Evolutionary conservation across 1,140 invertebrate genomes (phyloP), one percentile per base, ranked within the genome.

Genomic region (Monochamus saltuarius): DNA sequence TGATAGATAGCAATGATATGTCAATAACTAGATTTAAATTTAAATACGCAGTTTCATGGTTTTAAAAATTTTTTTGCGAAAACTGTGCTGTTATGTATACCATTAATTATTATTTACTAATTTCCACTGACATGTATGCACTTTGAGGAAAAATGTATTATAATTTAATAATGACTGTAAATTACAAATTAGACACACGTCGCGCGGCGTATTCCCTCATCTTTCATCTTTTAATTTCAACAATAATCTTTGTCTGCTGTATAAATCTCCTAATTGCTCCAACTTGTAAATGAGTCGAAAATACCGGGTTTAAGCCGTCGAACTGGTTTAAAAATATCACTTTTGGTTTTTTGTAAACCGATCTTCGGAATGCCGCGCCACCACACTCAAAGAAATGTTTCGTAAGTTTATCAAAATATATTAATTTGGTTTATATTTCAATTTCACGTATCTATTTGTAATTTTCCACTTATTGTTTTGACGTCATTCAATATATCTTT

Each of bases 251-350:
- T 19, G 13, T 11, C 17, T 19, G 45, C 10, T 17, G 45, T 29
- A 47, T 47, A 47, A 47, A 47, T 47, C 17, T 17, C 45, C 13
- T 47, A 47, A 47, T 47, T 47, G 17, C 19, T n/a, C 1, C 14
- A 19, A 47, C 45, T 19, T 47, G 45, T 47, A 47, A 47, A 47
- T 47, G 45, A 47, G 45, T 47, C 29, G 45, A 19, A 47, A 47
- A 47, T 47, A 47, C 2, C 45, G 19, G 45, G 45, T 47, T 22
- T 47, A 29, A 17, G 45, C 45, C 9, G 1, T 47, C 29, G 17
- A 16, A 11, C 45, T 47, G 45, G 17, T 47, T 47, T 47, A 17
- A 29, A 19, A 47, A 47, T 22, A 47, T 47, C n/a, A 47, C 14
- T 29, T 19, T 52, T 14, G 13, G n/a, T 29, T 29, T 29, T 29